Evolutionary conservation across 2,797 vertebrate genomes (phyloP), one percentile per base, ranked within the genome.

Genomic region (Forpus xanthops): DNA sequence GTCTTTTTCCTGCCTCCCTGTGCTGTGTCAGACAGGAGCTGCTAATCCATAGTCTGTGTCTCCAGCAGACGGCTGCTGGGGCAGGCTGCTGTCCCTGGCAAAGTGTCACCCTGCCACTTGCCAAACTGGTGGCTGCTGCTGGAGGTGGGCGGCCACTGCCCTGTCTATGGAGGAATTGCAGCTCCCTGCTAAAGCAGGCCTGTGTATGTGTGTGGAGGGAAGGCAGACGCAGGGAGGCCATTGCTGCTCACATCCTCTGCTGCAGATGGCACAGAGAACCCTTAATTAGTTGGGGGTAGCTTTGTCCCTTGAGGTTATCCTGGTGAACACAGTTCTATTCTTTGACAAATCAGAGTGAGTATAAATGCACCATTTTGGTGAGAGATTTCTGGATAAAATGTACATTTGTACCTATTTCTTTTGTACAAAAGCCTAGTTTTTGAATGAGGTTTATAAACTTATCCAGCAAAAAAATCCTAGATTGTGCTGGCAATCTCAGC

Each of bases 131-230:
- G 2, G 31, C 66, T 58, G 42, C 37, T 68, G 45, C n/a, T 9
- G 27, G 60, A 37, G 44, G 3, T 44, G 45, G 28, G n/a, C 0
- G 5, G 24, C n/a, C 2, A 3, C 55, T 70, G 33, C 12, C 39
- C 41, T 62, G 41, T 23, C 30, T 2, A 8, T 0, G 1, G 17
- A 68, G 70, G 39, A 60, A 6, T 4, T 2, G 7, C 44, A 52
- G 15, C 12, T 72, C 31, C 18, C 27, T 6, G 35, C 60, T 44
- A 20, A 44, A 37, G 45, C 33, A 35, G 60, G 10, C 21, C 33
- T 39, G 60, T 7, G 25, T 4, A 3, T 2, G 3, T 12, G 8
- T 23, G 41, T 0, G 4, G 17, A 50, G 12, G 15, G 16, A 17
- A 56, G 44, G 42, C 31, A 45, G 44, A 11, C 1, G 4, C 30